Conservation (phyloP, 2,888 invertebrate species). For the Aporophyla lueneburgensis region DNA sequence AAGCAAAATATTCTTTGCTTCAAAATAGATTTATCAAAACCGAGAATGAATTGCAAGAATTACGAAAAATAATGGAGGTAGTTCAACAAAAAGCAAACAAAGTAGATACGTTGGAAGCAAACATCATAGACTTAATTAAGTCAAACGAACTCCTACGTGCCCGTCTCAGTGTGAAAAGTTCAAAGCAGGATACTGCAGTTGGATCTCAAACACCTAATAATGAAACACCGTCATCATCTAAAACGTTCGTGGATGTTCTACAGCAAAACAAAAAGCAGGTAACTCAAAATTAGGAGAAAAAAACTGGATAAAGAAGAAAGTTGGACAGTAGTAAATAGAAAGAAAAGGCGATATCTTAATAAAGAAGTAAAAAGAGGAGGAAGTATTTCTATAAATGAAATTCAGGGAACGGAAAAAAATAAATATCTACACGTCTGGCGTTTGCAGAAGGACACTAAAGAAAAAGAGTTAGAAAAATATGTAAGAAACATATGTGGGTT, state of each 20-base stretch:
- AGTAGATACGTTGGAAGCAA: conserved; percentile 12
- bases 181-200: background rate
- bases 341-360: background rate
- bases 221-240: background rate
- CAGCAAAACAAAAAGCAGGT: conserved; percentile 3
- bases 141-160: conserved; percentile 10
- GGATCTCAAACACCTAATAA: background rate
- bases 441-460: too few relatives aligned
- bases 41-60: background rate
- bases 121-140: background rate
- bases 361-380: conserved; percentile 5
- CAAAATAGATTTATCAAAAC: conserved; percentile 2
- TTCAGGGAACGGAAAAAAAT: too few relatives aligned
- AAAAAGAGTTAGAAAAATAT: too few relatives aligned
- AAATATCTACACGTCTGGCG: too few relatives aligned
- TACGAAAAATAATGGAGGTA: conserved; percentile 25
- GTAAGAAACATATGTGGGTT: too few relatives aligned
- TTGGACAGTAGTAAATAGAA: background rate
- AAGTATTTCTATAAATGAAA: too few relatives aligned
- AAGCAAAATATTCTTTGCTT: too few relatives aligned
- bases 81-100: conserved; percentile 17
- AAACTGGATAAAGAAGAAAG: background rate
- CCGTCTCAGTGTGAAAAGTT: background rate
- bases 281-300: background rate
- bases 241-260: background rate